Evolutionary conservation across 2,797 vertebrate genomes (phyloP).

Genomic region (Lagorchestes hirsutus): DNA sequence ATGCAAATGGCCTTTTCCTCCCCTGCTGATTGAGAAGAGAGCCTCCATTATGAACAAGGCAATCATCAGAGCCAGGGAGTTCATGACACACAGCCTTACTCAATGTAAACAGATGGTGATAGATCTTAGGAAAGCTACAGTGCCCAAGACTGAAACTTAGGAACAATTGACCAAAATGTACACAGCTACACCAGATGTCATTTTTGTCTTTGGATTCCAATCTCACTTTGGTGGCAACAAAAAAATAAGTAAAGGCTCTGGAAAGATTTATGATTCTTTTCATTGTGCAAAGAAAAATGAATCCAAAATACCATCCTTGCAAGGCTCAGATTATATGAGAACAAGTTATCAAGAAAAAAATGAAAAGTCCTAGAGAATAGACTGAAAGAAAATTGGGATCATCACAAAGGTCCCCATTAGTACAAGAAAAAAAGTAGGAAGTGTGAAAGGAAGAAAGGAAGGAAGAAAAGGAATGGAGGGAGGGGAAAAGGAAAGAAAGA

Average conservation of each 20-base stretch:
- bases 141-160: not conserved
- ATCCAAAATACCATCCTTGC: not conserved
- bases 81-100: not conserved
- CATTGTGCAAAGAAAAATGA: not conserved
- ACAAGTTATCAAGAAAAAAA: not conserved
- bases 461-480: not conserved
- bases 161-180: not conserved
- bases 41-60: not conserved
- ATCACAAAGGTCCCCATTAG: not conserved
- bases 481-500: not conserved
- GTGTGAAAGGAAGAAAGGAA: not conserved
- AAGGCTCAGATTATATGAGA: not conserved
- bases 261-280: not conserved
- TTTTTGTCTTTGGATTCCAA: not conserved
- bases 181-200: not conserved
- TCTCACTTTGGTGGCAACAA: not conserved
- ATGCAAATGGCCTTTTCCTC: not conserved
- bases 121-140: not conserved
- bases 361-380: not conserved
- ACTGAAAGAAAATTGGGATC: not conserved
- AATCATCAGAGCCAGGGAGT: not conserved
- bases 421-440: not conserved
- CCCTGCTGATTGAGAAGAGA: not conserved
- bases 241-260: not conserved
- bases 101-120: not conserved